Evolutionary conservation across 2,888 invertebrate species (phyloP).

Genomic region (Megaustenia siamemsis): DNA sequence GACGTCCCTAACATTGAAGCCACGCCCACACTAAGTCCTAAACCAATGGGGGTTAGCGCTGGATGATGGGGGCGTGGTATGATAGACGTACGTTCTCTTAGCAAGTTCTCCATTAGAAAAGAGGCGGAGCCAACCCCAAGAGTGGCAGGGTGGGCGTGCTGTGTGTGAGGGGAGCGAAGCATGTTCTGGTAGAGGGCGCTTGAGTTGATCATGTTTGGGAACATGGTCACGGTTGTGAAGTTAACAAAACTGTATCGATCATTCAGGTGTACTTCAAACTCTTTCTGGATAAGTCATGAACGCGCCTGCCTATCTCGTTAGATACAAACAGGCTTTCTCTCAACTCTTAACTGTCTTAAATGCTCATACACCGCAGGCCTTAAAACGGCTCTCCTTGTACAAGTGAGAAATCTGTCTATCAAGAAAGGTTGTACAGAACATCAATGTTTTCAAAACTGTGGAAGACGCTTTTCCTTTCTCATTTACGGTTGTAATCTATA

Average conservation of each 20-base stretch:
- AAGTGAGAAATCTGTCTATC: too few species aligned
- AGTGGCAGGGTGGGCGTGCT: conserved; percentile 62
- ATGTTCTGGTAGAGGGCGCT: conserved; percentile 75
- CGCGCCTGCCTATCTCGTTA: too few species aligned
- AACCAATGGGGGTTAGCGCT: conserved; percentile 40
- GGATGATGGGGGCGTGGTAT: conserved; percentile 49
- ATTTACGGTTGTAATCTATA: too few species aligned
- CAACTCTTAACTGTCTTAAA: too few species aligned
- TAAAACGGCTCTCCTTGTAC: too few species aligned
- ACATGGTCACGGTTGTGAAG: conserved; percentile 61
- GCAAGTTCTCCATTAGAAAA: conserved; percentile 75
- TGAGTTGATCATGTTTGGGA: conserved; percentile 74
- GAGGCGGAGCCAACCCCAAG: conserved; percentile 62
- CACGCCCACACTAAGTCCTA: conserved; percentile 51
- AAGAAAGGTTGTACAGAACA: too few species aligned
- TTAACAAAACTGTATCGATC: not conserved
- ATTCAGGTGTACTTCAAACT: not conserved
- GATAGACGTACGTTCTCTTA: conserved; percentile 64
- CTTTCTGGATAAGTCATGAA: not conserved
- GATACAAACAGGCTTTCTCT: too few species aligned
- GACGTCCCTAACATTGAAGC: conserved; percentile 11
- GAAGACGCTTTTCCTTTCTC: too few species aligned
- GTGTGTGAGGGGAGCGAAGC: conserved; percentile 67
- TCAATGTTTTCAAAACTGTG: too few species aligned
- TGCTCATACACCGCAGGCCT: too few species aligned